Evolutionary conservation across 2,797 vertebrate genomes (phyloP).

Genomic region (Falco berigora): DNA sequence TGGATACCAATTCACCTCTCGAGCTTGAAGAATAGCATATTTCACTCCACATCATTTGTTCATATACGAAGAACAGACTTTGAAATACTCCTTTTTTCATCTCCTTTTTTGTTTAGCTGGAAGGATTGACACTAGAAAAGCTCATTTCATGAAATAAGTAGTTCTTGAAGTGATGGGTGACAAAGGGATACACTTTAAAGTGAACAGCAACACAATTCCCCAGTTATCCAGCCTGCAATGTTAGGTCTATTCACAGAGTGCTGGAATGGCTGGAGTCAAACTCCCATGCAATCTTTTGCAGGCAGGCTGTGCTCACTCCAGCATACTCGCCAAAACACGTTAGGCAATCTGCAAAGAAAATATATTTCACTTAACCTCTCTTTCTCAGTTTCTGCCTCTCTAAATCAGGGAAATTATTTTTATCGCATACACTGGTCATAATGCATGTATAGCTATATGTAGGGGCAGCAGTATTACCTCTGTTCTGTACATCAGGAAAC

Average conservation of each 20-base stretch:
- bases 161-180: slow-evolving; percentile 36
- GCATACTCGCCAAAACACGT: neutral
- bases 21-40: slow-evolving; percentile 29
- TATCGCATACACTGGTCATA: neutral
- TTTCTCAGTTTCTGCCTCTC: neutral
- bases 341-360: neutral
- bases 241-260: slow-evolving; percentile 28
- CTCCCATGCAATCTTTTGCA: slow-evolving; percentile 53
- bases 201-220: slow-evolving; percentile 37
- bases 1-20: slow-evolving; percentile 57
- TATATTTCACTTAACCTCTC: neutral
- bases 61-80: slow-evolving; percentile 32
- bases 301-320: slow-evolving; percentile 12
- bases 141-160: slow-evolving; percentile 46
- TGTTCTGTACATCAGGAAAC: neutral
- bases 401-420: neutral
- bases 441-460: neutral
- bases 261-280: slow-evolving; percentile 27
- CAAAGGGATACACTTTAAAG: slow-evolving; percentile 47
- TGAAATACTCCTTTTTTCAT: slow-evolving; percentile 45
- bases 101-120: slow-evolving; percentile 37
- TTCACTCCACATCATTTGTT: slow-evolving; percentile 49
- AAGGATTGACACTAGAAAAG: slow-evolving; percentile 45
- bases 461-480: neutral
- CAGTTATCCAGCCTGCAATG: neutral